phyloP scores from a whole-genome alignment of 2,797 vertebrate species.

The Sardinella longiceps region DNA sequence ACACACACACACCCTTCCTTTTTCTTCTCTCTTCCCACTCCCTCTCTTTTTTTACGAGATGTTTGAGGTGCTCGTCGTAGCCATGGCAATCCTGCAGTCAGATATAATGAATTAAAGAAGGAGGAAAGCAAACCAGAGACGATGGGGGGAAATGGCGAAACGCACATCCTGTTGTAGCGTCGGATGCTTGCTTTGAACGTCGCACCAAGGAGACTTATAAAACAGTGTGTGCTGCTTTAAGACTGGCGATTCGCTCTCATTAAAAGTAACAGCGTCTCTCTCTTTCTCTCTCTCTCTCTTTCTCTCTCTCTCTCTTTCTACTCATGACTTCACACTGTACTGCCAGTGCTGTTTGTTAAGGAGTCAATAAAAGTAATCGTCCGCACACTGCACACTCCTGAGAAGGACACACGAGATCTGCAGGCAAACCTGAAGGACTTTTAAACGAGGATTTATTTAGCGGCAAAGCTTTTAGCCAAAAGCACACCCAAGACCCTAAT shows the following conservation, averaged over 20 bases:
- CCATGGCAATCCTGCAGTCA: conserved; percentile 56
- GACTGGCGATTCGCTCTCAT: conserved; percentile 72
- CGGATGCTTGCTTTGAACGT: conserved; percentile 74
- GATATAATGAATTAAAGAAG: conserved; percentile 65
- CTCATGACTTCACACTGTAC: conserved; percentile 37
- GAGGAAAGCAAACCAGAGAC: conserved; percentile 60
- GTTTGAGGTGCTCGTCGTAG: conserved; percentile 46
- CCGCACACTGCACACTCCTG: neutral
- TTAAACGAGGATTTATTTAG: conserved; percentile 14
- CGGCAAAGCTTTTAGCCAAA: neutral
- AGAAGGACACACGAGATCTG: conserved; percentile 26
- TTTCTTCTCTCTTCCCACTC: conserved; percentile 47
- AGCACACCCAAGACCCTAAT: neutral
- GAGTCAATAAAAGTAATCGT: conserved; percentile 37
- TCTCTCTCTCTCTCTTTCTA: conserved; percentile 30
- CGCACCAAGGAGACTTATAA: conserved; percentile 70
- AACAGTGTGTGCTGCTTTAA: conserved; percentile 76
- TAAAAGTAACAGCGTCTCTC: conserved; percentile 63
- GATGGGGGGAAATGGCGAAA: conserved; percentile 62
- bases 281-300: conserved; percentile 32
- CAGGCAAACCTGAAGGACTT: conserved; percentile 20
- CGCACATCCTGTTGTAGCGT: conserved; percentile 71
- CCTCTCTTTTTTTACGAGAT: conserved; percentile 33
- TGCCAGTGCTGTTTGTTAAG: conserved; percentile 34
- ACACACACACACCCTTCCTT: neutral